Evolutionary conservation across 1,140 invertebrate genomes (phyloP), one percentile per base, ranked within the genome.

Genomic region (Drosophila cardini): DNA sequence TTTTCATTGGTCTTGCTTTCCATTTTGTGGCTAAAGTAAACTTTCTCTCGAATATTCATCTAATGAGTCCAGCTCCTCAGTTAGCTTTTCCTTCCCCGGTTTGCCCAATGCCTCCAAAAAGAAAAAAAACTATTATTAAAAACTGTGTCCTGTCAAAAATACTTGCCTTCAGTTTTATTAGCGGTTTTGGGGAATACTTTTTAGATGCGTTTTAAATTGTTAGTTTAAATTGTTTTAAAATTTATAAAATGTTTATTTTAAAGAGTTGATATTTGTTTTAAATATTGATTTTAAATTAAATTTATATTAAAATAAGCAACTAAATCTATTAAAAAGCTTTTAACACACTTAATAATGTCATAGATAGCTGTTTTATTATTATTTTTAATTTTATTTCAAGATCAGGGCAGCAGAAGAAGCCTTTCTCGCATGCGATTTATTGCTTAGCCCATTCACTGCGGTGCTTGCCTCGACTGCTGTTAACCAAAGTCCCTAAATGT

Each of bases 91-190:
- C 6, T 9, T n/a, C 11, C 26, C 13, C 26, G 6, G n/a, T n/a
- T 13, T 52, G 26, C 16, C n/a, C 21, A 1, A 26, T 4, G 21
- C 21, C 21, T 4, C 5, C 21, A 79, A 72, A 76, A 62, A 53
- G 53, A 79, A 69, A 72, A 67, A 58, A 76, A 69, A 52, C n/a
- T n/a, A 52, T 52, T 79, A 79, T 76, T 83, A 76, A 60, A 72
- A 52, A 55, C 36, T 21, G 46, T 40, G 15, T n/a, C 9, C 38
- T 60, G 63, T 45, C 70, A 72, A 72, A 34, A 13, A 52, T 7
- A 13, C n/a, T 50, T 21, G 34, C 50, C 48, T 15, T n/a, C n/a
- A n/a, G 26, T 3, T 10, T 8, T 9, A 10, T 67, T 53, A 48
- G 15, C 72, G 50, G 40, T 45, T 32, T 43, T 30, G 60, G 42